Conservation (phyloP, 2,113 vertebrate species). For the Turdus rufiventris region DNA sequence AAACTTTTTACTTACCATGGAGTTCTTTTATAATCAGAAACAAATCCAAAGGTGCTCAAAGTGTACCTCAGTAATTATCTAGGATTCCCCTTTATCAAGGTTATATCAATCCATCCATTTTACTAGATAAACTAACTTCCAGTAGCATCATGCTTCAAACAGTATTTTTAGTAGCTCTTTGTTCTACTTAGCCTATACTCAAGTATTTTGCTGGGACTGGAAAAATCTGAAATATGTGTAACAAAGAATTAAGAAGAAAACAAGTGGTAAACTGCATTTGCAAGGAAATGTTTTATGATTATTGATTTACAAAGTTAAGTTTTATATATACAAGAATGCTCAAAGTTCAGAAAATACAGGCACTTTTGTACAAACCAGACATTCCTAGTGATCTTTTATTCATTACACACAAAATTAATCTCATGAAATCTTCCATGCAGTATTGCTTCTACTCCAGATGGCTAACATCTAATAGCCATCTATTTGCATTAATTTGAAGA, state of each 20-base stretch:
- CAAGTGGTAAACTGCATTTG: background rate
- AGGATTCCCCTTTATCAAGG: conserved; percentile 61
- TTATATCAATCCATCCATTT: conserved; percentile 49
- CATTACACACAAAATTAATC: background rate
- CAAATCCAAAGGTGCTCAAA: conserved; percentile 46
- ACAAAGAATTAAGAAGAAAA: background rate
- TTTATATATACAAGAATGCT: background rate
- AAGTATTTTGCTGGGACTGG: background rate
- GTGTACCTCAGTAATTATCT: conserved; percentile 53
- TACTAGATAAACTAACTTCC: conserved; percentile 45
- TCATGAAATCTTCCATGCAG: background rate
- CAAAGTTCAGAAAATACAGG: background rate
- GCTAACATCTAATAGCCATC: background rate
- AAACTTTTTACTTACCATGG: conserved; percentile 28
- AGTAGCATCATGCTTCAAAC: background rate
- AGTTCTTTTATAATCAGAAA: conserved; percentile 46
- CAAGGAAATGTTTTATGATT: background rate
- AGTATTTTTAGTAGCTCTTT: background rate
- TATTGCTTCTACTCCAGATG: background rate
- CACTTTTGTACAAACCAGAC: background rate
- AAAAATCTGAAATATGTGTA: background rate
- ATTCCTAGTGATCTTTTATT: background rate
- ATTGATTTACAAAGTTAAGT: background rate
- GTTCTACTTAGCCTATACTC: background rate
- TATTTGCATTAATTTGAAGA: conserved; percentile 1